Conservation (phyloP, 1,140 invertebrate species). For the Ostrea denselamellosa region DNA sequence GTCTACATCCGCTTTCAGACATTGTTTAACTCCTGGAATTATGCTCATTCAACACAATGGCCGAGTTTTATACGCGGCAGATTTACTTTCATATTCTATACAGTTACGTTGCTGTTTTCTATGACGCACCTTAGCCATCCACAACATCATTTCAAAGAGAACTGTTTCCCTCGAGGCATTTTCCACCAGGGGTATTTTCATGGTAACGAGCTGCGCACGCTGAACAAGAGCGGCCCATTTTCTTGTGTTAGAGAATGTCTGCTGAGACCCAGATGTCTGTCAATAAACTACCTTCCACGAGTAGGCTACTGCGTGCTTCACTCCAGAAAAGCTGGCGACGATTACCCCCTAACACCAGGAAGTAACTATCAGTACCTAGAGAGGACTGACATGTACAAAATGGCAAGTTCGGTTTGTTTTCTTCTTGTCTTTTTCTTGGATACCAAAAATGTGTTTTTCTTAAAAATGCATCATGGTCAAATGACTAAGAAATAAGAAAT, state of each 20-base stretch:
- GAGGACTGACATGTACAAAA: not conserved
- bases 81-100: not conserved
- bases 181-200: not conserved
- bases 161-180: not conserved
- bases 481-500: too few species aligned
- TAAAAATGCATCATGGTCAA: too few species aligned
- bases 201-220: not conserved
- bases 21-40: too few species aligned
- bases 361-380: not conserved
- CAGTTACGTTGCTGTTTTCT: not conserved
- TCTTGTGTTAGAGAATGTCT: constrained; percentile 7
- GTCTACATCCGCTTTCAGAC: too few species aligned
- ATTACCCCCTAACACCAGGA: not conserved
- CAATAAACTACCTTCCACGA: not conserved
- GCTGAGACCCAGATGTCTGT: not conserved
- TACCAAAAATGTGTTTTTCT: too few species aligned
- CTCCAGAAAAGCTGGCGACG: not conserved
- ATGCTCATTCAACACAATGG: too few species aligned
- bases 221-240: not conserved
- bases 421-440: too few species aligned
- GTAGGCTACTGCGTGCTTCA: not conserved
- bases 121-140: too few species aligned
- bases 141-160: too few species aligned
- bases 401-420: too few species aligned
- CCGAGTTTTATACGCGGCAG: too few species aligned